phyloP scores from a whole-genome alignment of 2,888 invertebrate species.

The Camponotus fellah region DNA sequence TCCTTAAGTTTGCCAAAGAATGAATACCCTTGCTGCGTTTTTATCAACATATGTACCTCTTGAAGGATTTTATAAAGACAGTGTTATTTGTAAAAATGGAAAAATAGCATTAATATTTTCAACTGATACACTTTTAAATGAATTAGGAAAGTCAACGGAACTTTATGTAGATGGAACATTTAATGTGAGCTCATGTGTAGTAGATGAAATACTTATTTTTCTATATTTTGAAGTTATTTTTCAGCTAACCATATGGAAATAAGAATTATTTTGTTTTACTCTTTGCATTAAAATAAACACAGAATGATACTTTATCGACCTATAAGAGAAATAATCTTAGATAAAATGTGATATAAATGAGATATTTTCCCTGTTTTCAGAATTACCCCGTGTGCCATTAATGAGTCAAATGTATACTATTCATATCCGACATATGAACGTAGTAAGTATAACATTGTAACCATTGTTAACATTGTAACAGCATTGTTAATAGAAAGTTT shows the following conservation, averaged over 20 bases:
- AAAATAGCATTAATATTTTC: constrained; percentile 22
- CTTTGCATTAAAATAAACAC: neutral
- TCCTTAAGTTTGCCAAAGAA: constrained; percentile 12
- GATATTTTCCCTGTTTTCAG: neutral
- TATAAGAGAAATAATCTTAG: neutral
- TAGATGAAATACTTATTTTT: neutral
- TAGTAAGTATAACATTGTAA: neutral
- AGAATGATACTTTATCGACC: neutral
- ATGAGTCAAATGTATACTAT: constrained; percentile 19
- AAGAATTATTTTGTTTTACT: neutral
- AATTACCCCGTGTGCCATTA: neutral
- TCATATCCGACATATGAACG: constrained; percentile 4
- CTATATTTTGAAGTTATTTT: neutral
- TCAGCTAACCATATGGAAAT: neutral
- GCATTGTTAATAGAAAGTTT: no score
- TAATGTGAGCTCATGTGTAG: constrained; percentile 15
- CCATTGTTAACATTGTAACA: no score
- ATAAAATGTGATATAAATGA: neutral
- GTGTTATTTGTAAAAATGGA: neutral
- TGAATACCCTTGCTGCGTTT: neutral
- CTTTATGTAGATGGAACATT: neutral
- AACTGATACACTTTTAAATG: constrained; percentile 1
- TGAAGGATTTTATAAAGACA: constrained; percentile 12
- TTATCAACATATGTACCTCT: constrained; percentile 6
- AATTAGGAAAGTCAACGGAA: constrained; percentile 8